These are phyloP conservation scores for Danio choprae DNA, from an alignment of 2,797 vertebrate species.

Conservation along the genomic window DNA sequence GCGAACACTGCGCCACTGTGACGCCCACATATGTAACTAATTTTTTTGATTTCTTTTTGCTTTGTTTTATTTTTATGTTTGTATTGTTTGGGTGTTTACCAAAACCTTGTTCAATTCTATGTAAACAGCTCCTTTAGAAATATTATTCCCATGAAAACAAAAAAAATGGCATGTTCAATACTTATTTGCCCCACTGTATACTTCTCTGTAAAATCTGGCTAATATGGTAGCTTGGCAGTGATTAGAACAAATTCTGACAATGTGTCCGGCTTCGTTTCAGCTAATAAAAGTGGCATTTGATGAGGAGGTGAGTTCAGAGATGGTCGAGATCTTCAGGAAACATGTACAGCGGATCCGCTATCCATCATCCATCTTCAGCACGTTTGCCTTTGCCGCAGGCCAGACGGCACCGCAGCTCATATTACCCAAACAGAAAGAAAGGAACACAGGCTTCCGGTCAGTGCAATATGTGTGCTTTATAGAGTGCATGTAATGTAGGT, in stretches of 20 bases:
- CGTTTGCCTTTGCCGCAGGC: conserved; percentile 94
- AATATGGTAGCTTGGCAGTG: background rate
- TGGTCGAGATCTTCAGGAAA: conserved; percentile 97
- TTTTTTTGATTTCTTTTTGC: no score
- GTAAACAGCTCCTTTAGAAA: no score
- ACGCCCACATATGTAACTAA: no score
- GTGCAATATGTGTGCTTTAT: background rate
- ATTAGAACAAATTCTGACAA: background rate
- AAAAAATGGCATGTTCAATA: no score
- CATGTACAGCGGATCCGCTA: conserved; percentile 95
- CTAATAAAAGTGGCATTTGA: conserved; percentile 98
- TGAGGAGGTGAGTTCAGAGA: conserved; percentile 96
- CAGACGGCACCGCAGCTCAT: conserved; percentile 91
- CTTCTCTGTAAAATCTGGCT: conserved; percentile 21
- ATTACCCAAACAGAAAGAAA: conserved; percentile 96
- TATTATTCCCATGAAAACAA: no score
- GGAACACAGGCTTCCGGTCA: conserved; percentile 96
- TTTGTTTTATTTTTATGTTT: no score
- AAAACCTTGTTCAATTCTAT: no score
- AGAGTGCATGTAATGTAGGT: background rate
- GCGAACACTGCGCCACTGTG: no score
- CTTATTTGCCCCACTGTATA: background rate
- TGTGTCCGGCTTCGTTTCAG: conserved; percentile 69
- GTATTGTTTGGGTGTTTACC: no score
- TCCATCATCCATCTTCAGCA: conserved; percentile 95